A percentile compares a stretch with the other conserved stretches of the same genome.
These are phyloP conservation scores for Dolichoris vasculosae DNA, from an alignment of 1,140 invertebrate species.

Conservation along the genomic window DNA sequence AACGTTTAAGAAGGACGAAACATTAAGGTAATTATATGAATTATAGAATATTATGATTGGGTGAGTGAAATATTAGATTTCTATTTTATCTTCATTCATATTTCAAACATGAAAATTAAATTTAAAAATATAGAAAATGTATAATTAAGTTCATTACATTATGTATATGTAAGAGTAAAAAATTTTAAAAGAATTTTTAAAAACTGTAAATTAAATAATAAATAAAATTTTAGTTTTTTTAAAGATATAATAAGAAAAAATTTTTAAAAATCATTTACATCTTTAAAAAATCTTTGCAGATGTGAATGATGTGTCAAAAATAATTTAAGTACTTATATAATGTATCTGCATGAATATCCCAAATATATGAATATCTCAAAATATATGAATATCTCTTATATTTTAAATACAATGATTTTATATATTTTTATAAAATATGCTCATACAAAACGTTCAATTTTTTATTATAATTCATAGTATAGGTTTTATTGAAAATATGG, in stretches of 20 bases:
- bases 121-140: neutral
- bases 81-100: neutral
- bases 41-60: neutral
- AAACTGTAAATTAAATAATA: neutral
- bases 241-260: neutral
- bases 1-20: neutral
- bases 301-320: neutral
- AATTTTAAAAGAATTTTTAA: neutral
- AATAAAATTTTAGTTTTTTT: neutral
- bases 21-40: neutral
- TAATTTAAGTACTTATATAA: too few relatives aligned
- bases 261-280: neutral
- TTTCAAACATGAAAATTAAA: neutral
- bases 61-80: neutral
- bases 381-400: too few relatives aligned
- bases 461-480: neutral
- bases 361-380: too few relatives aligned
- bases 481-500: neutral
- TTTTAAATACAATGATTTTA: too few relatives aligned
- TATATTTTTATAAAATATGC: too few relatives aligned
- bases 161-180: neutral
- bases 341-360: too few relatives aligned
- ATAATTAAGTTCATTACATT: neutral
- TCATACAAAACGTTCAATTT: too few relatives aligned
- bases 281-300: neutral